phyloP scores from a whole-genome alignment of 2,113 vertebrate species.

The Xyliphius kryptos region DNA sequence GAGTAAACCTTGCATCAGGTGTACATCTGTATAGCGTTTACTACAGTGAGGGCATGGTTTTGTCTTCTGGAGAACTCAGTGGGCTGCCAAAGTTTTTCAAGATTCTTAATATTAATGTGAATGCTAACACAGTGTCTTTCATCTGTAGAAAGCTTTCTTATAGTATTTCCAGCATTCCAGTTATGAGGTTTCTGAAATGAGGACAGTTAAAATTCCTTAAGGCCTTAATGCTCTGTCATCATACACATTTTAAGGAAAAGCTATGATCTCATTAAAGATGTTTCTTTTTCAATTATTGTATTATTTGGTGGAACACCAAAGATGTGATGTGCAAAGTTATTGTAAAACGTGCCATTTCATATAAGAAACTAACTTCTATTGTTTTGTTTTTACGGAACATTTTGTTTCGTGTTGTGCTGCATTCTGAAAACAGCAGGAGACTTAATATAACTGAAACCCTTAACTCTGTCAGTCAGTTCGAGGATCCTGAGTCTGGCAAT shows the following conservation, averaged over 20 bases:
- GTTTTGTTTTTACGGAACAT: background rate
- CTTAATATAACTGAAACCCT: too few species aligned
- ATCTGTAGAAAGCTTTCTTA: constrained; percentile 7
- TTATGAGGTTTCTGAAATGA: constrained; percentile 16
- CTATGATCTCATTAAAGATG: constrained; percentile 10
- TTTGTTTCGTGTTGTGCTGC: background rate
- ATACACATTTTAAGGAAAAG: constrained; percentile 3
- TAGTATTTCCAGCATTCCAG: constrained; percentile 21
- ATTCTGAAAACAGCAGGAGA: too few species aligned
- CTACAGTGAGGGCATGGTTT: constrained; percentile 16
- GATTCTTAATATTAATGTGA: constrained; percentile 9
- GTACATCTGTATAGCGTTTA: constrained; percentile 14
- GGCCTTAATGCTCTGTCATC: constrained; percentile 14
- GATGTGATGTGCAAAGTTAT: too few species aligned
- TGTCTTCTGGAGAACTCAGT: constrained; percentile 10
- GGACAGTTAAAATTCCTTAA: constrained; percentile 20
- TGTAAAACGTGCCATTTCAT: constrained; percentile 2
- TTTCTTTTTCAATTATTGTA: constrained; percentile 13
- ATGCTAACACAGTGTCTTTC: constrained; percentile 5
- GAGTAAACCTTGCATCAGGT: too few species aligned
- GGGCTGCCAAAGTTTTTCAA: background rate
- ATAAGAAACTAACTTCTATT: background rate
- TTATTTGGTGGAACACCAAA: background rate
- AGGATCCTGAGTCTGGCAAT: background rate
- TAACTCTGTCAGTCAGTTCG: background rate